phyloP scores from a whole-genome alignment of 2,888 invertebrate species.

The Drosophila histrio region DNA sequence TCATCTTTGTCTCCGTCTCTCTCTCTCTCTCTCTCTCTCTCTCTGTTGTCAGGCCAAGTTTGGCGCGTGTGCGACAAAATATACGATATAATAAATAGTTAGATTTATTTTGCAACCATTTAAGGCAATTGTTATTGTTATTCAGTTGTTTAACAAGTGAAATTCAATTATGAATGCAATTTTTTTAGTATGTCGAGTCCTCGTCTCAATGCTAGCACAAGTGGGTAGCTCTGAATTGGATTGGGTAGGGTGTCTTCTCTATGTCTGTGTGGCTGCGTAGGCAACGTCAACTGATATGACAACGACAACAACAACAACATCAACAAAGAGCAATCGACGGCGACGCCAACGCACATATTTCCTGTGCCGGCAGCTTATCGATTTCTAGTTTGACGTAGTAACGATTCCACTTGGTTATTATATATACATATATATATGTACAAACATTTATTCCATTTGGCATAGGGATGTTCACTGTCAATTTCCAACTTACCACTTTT shows the following conservation, averaged over 20 bases:
- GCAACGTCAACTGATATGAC: constrained; percentile 43
- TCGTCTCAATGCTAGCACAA: too few species aligned
- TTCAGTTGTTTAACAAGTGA: constrained; percentile 32
- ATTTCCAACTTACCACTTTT: not conserved
- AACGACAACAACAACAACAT: constrained; percentile 11
- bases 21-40: not conserved
- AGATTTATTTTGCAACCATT: constrained; percentile 6
- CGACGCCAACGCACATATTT: constrained; percentile 54
- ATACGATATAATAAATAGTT: constrained; percentile 1
- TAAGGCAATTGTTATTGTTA: constrained; percentile 22
- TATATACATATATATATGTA: too few species aligned
- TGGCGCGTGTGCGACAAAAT: constrained; percentile 12
- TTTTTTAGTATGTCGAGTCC: constrained; percentile 4
- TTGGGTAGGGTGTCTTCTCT: constrained; percentile 4
- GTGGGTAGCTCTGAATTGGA: constrained; percentile 6
- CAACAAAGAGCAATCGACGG: constrained; percentile 25
- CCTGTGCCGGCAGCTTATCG: constrained; percentile 51
- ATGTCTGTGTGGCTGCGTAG: constrained; percentile 35
- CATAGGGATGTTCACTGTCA: constrained; percentile 26
- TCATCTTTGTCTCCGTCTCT: not conserved
- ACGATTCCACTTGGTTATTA: constrained; percentile 41
- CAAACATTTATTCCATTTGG: too few species aligned
- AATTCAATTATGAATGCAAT: constrained; percentile 46
- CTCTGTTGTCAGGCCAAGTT: constrained; percentile 10
- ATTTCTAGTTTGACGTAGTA: constrained; percentile 60